Base-by-base conservation (phyloP, 1,140 invertebrate genomes). In the Caenorhabditis elegans region DNA sequence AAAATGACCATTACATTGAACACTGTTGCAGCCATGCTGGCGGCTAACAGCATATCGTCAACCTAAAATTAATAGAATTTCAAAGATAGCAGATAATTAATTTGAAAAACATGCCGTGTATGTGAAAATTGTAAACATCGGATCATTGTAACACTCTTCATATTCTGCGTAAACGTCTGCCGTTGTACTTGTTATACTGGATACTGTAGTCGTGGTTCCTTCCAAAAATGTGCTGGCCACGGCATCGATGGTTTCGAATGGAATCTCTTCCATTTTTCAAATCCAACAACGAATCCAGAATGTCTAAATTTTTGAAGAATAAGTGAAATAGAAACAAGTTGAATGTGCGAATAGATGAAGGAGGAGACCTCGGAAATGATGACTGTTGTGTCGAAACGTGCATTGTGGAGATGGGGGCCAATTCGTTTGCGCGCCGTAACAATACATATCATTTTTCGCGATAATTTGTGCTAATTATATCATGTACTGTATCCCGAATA, bases 1-100 rank as follows among this genome's bases (percentile, higher is more conserved):
- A 90, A 86, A n/a, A 89, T 85, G 13, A 89, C 88, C 31, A 90
- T 78, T 2, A 89, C 83, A 65, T 89, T 89, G 83, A 88, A 89
- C 13, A 89, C 86, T 11, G 88, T 89, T 1, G 87, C 83, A 10
- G 88, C 88, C 55, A 89, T 89, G 15, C 82, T 83, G 2, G 88
- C 88, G 3, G 89, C 88, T 24, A 89, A 65, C 15, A 89, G 60
- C 48, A 89, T 80, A 79, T 89, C 88, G 51, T 89, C 88, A 48
- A 89, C 84, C 87, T 88, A 24, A n/a, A 88, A n/a, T n/a, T n/a
- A 78, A 47, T 34, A n/a, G 5, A 51, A 39, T 24, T 3, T 31
- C 26, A 31, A 34, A 34, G 24, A 79, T n/a, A n/a, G n/a, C n/a
- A n/a, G 3, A 10, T n/a, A 10, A 70, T 3, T 1, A 2, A 36